phyloP scores from a whole-genome alignment of 1,140 invertebrate genomes.

The Sminthurinus signatus region DNA sequence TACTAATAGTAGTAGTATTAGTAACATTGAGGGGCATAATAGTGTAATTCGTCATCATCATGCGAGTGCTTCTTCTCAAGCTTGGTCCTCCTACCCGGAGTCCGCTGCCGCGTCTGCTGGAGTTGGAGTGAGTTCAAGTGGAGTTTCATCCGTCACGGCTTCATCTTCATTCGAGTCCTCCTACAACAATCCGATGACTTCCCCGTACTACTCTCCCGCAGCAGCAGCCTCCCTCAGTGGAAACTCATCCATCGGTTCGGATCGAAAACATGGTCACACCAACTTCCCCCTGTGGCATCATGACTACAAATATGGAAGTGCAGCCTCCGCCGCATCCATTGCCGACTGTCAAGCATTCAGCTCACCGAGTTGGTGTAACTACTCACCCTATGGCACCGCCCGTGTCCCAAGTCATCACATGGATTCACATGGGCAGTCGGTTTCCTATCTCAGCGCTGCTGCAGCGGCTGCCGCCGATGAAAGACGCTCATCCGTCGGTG shows the following conservation, averaged over 20 bases:
- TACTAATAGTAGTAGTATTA: conserved; percentile 1
- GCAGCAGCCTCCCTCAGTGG: conserved; percentile 28
- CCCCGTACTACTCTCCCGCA: conserved; percentile 18
- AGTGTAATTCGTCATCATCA: conserved; percentile 20
- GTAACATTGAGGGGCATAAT: not conserved
- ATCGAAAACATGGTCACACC: conserved; percentile 24
- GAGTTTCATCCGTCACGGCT: conserved; percentile 5
- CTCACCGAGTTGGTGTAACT: conserved; percentile 36
- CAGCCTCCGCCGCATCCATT: conserved; percentile 18
- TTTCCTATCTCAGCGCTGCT: conserved; percentile 26
- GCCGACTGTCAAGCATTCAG: conserved; percentile 37
- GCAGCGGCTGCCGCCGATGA: conserved; percentile 30
- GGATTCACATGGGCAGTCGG: conserved; percentile 34
- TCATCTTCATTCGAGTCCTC: conserved; percentile 31
- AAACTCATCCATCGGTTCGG: not conserved
- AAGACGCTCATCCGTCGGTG: conserved; percentile 27
- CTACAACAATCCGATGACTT: conserved; percentile 35
- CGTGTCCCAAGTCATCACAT: conserved; percentile 35
- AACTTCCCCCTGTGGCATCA: conserved; percentile 35
- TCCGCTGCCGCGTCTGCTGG: conserved; percentile 21
- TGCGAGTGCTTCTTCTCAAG: conserved; percentile 14
- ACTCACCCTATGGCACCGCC: conserved; percentile 28
- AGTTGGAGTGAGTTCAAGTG: conserved; percentile 11
- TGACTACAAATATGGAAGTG: conserved; percentile 37
- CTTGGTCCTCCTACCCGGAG: conserved; percentile 35